Evolutionary conservation across 1,140 invertebrate genomes (phyloP).

Genomic region (Carposina sasakii): DNA sequence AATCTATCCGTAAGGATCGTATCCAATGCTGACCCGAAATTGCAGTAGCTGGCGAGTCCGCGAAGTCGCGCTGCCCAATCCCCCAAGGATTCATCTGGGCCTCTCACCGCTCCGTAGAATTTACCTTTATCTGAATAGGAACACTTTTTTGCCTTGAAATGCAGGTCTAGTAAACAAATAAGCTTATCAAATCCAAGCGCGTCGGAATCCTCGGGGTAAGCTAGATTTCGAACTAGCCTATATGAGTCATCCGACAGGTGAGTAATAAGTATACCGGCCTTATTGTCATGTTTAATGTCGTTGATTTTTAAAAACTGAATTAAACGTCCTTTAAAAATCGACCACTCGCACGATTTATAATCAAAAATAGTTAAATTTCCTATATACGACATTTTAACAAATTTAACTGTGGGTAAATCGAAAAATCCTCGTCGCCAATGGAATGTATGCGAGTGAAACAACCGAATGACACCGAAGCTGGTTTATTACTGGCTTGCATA

Average conservation of each 20-base stretch:
- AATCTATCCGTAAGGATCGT: constrained; percentile 3
- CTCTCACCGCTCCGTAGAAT: constrained; percentile 4
- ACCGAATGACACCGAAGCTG: no score
- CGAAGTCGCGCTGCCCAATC: constrained; percentile 12
- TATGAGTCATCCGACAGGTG: constrained; percentile 8
- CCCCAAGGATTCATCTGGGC: neutral
- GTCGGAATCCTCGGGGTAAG: constrained; percentile 1
- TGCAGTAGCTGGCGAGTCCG: constrained; percentile 3
- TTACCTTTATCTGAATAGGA: constrained; percentile 6
- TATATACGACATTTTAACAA: neutral
- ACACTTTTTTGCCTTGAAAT: constrained; percentile 8
- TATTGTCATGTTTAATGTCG: neutral
- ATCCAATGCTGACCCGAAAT: constrained; percentile 9
- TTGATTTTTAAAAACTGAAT: constrained; percentile 3
- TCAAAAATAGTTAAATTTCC: constrained; percentile 4
- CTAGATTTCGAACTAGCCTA: constrained; percentile 4
- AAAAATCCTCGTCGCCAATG: no score
- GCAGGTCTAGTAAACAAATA: constrained; percentile 5
- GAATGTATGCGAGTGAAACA: no score
- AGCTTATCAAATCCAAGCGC: neutral
- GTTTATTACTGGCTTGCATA: no score
- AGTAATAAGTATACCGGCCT: constrained; percentile 8
- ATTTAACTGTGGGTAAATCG: no score
- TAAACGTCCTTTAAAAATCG: constrained; percentile 3
- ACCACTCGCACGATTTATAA: constrained; percentile 2